A percentile compares a stretch with the other conserved stretches of the same genome.
Evolutionary conservation across 2,113 vertebrate species (phyloP).

Genomic region (Tinamus guttatus): DNA sequence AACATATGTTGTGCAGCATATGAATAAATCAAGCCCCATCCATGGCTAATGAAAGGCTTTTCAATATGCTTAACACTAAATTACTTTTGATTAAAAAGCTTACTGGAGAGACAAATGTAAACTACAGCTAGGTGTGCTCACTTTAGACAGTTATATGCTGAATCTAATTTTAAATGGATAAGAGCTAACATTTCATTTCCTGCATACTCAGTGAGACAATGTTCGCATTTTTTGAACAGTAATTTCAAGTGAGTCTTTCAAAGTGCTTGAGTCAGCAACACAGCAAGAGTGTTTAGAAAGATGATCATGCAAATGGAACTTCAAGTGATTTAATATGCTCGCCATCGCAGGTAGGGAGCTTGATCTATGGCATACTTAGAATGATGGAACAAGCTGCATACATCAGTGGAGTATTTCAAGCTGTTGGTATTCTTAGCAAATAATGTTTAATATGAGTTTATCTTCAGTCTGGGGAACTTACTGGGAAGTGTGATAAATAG

Average conservation of each 20-base stretch:
- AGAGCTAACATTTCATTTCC: conserved; percentile 65
- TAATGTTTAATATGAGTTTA: conserved; percentile 34
- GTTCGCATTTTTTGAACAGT: not conserved
- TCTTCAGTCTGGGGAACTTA: conserved; percentile 31
- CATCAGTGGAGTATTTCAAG: conserved; percentile 32
- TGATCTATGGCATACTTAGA: conserved; percentile 39
- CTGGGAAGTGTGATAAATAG: conserved; percentile 13
- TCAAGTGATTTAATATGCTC: conserved; percentile 62
- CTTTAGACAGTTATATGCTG: conserved; percentile 55
- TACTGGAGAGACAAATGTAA: conserved; percentile 70
- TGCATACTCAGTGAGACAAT: conserved; percentile 36
- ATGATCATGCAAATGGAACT: conserved; percentile 58
- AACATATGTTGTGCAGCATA: not conserved
- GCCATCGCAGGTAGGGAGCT: conserved; percentile 38
- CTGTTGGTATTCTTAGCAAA: conserved; percentile 49
- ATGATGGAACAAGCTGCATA: conserved; percentile 44
- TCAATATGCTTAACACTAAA: conserved; percentile 64
- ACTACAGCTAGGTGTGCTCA: conserved; percentile 59
- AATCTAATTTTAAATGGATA: conserved; percentile 69
- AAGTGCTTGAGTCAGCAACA: conserved; percentile 60
- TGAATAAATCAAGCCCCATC: conserved; percentile 63
- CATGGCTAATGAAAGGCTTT: conserved; percentile 60
- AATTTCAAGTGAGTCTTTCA: conserved; percentile 41
- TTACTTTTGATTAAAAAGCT: conserved; percentile 77
- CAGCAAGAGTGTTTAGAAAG: conserved; percentile 24